A percentile compares a stretch with the other conserved stretches of the same genome.
Evolutionary conservation across 2,113 vertebrate species (phyloP).

Genomic region (Willisornis vidua): DNA sequence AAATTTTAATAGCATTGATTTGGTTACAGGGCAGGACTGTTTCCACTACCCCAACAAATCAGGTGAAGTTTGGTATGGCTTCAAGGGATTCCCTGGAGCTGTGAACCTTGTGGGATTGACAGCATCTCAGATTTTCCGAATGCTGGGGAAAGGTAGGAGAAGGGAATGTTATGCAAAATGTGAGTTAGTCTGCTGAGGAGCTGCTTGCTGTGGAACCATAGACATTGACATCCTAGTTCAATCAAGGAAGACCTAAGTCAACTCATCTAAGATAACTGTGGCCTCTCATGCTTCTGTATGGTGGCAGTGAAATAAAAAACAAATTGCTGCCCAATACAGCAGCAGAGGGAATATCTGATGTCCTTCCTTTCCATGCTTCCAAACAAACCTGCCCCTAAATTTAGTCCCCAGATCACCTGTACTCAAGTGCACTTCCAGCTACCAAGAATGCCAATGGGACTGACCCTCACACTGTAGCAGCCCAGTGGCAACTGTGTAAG

Average conservation of each 20-base stretch:
- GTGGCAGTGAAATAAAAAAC: background rate
- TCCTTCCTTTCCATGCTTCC: background rate
- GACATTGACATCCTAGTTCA: background rate
- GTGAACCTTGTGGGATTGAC: background rate
- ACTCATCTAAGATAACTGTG: accelerated
- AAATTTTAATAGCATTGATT: too few relatives aligned
- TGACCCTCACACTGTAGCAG: background rate
- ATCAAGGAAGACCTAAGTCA: background rate
- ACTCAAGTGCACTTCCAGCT: background rate
- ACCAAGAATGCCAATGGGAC: background rate
- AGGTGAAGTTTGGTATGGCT: background rate
- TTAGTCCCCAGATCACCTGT: background rate
- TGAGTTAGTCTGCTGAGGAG: background rate
- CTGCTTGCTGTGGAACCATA: background rate
- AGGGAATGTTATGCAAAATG: background rate
- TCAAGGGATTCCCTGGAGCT: background rate
- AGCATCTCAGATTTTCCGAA: background rate
- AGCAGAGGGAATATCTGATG: background rate
- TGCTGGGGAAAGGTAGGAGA: background rate
- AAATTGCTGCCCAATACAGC: background rate
- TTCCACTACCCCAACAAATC: background rate
- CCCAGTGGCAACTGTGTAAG: background rate
- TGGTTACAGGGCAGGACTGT: background rate
- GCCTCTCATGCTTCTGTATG: background rate
- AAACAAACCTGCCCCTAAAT: background rate